Evolutionary conservation across 2,888 invertebrate genomes (phyloP).

Genomic region (Alsophila aescularia): DNA sequence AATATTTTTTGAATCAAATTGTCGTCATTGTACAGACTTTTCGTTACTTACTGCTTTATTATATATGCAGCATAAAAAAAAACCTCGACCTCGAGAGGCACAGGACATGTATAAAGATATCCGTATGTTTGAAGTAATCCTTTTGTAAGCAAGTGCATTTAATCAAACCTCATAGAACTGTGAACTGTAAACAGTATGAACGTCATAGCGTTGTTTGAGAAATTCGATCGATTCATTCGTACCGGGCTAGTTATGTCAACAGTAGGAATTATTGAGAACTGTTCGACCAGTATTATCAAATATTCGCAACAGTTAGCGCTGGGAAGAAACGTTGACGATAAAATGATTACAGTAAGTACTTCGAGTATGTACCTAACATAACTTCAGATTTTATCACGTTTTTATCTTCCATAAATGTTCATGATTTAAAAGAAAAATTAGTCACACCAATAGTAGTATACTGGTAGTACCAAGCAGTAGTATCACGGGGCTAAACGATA

Average conservation of each 20-base stretch:
- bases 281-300: slow-evolving; percentile 69
- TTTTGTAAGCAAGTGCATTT: not conserved
- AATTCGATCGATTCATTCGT: slow-evolving; percentile 56
- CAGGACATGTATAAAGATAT: not conserved
- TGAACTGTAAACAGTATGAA: slow-evolving; percentile 21
- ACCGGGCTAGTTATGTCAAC: slow-evolving; percentile 64
- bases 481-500: too few relatives aligned
- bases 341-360: slow-evolving; percentile 43
- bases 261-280: slow-evolving; percentile 50
- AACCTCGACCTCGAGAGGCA: too few relatives aligned
- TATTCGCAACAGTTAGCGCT: slow-evolving; percentile 61
- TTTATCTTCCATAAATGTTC: too few relatives aligned
- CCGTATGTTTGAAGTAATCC: not conserved
- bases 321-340: slow-evolving; percentile 59
- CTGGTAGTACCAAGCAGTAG: too few relatives aligned
- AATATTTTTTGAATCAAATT: too few relatives aligned
- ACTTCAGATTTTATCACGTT: too few relatives aligned
- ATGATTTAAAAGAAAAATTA: too few relatives aligned
- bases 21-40: too few relatives aligned
- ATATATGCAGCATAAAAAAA: too few relatives aligned
- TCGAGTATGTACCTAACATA: too few relatives aligned
- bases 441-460: too few relatives aligned
- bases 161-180: not conserved
- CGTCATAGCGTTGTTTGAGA: slow-evolving; percentile 51
- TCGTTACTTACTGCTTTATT: too few relatives aligned